Percentiles rank a stretch among this genome's conserved stretches.
Evolutionary conservation across 2,888 invertebrate species (phyloP).

Genomic region (Volucella inanis): DNA sequence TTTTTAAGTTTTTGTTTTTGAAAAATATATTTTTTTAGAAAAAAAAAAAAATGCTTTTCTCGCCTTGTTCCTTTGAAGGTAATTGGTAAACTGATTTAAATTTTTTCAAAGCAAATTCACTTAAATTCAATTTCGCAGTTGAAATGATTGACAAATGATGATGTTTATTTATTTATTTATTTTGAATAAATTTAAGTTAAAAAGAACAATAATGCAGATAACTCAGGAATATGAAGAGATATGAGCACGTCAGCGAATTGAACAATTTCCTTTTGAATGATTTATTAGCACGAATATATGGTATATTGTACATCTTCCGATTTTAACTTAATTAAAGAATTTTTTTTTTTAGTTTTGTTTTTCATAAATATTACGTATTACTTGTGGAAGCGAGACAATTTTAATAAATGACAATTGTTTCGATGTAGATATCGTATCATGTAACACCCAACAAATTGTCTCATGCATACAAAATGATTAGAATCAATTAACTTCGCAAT

Average conservation of each 20-base stretch:
- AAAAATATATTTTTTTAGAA: neutral
- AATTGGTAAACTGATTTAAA: conserved; percentile 11
- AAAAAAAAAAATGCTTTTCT: neutral
- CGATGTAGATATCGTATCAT: neutral
- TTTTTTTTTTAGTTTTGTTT: neutral
- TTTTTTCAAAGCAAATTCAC: neutral
- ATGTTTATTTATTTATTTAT: conserved; percentile 16
- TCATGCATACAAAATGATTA: conserved; percentile 9
- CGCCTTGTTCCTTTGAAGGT: conserved; percentile 20
- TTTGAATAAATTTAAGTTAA: neutral
- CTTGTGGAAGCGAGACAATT: neutral
- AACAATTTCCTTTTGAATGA: neutral
- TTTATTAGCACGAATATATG: neutral
- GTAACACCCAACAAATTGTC: neutral
- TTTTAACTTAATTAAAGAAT: neutral
- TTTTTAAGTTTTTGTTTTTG: no score
- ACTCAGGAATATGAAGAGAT: neutral
- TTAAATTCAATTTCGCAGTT: conserved; percentile 3
- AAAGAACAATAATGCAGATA: neutral
- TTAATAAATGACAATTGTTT: conserved; percentile 13
- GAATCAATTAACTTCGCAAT: conserved; percentile 42
- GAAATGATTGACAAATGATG: conserved; percentile 13
- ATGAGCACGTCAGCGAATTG: neutral
- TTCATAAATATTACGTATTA: conserved; percentile 11
- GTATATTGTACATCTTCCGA: neutral